Conservation (phyloP, 2,797 vertebrate species). For the Amblyraja radiata region DNA sequence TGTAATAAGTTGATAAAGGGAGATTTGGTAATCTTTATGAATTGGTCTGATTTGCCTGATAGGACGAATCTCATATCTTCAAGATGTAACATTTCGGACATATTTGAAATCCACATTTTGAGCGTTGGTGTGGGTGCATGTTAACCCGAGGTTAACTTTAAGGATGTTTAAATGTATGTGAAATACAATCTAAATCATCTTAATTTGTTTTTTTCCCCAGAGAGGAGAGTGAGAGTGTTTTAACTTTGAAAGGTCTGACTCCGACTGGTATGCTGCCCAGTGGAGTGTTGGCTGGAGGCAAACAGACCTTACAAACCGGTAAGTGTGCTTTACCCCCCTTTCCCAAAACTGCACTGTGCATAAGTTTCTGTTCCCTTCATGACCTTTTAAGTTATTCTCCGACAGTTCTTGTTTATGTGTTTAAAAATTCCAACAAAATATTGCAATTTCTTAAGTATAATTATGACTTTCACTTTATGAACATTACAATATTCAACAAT, state of each 20-base stretch:
- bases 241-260: conserved; percentile 73
- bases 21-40: no score
- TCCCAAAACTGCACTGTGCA: background rate
- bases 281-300: conserved; percentile 70
- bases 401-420: background rate
- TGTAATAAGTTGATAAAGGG: no score
- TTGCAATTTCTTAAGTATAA: background rate
- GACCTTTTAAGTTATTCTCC: background rate
- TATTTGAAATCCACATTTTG: no score
- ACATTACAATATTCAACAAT: background rate
- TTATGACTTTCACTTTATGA: background rate
- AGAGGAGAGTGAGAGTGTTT: conserved; percentile 76
- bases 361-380: background rate
- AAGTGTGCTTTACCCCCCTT: conserved; percentile 45
- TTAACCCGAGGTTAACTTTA: background rate
- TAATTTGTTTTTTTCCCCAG: conserved; percentile 47
- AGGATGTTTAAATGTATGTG: background rate
- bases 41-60: no score
- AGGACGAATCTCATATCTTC: no score
- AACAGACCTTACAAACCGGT: conserved; percentile 74
- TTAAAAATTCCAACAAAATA: background rate
- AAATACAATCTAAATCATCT: background rate
- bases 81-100: no score
- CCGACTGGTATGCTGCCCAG: conserved; percentile 75
- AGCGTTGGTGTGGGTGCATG: no score